Percentiles rank a stretch among this genome's conserved stretches.
Conservation (phyloP, 2,797 vertebrate species). For the Meda fulgida region DNA sequence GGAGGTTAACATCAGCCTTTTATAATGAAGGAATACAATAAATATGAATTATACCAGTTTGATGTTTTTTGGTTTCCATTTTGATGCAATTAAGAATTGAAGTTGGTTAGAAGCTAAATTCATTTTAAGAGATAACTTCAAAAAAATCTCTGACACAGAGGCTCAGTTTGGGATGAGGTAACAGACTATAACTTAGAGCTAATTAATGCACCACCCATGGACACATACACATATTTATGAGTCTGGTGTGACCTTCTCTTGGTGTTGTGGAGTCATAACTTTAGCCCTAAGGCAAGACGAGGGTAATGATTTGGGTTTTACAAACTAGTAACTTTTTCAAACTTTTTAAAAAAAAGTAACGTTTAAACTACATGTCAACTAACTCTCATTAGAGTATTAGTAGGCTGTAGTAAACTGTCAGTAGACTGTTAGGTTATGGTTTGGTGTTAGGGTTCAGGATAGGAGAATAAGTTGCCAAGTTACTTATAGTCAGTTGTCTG, state of each 20-base stretch:
- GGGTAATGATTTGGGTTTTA: neutral
- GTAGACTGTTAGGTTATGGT: no score
- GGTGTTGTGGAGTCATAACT: conserved; percentile 32
- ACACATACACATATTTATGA: conserved; percentile 33
- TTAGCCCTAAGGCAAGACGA: neutral
- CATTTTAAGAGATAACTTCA: neutral
- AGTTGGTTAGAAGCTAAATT: neutral
- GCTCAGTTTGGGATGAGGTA: neutral
- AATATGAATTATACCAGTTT: neutral
- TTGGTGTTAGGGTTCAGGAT: no score
- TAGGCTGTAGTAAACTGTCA: no score
- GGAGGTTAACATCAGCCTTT: neutral
- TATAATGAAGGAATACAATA: neutral
- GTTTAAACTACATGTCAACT: no score
- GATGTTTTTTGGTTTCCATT: neutral
- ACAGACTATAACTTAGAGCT: conserved; percentile 14
- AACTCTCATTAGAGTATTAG: no score
- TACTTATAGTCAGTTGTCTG: no score
- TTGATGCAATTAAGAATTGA: neutral
- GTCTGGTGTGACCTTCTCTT: conserved; percentile 29
- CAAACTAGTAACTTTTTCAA: no score
- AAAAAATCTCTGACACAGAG: neutral
- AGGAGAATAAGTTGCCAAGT: no score
- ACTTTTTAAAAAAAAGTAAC: no score
- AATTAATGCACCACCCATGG: neutral